Evolutionary conservation across 2,888 invertebrate species (phyloP).

Genomic region (Hydrotaea cyrtoneurina): DNA sequence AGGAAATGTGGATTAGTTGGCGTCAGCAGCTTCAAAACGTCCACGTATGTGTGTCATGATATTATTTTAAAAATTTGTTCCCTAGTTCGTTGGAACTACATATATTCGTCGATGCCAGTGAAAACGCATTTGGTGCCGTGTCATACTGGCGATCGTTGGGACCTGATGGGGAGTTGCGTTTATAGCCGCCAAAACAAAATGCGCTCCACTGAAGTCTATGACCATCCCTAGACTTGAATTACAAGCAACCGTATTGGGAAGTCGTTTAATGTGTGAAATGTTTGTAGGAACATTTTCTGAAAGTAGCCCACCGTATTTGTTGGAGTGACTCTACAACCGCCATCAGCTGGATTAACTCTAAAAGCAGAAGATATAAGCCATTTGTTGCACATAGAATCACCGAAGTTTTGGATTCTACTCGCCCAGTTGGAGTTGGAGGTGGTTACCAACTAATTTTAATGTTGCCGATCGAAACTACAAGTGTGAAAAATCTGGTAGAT

Average conservation of each 20-base stretch:
- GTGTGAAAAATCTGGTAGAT: not conserved
- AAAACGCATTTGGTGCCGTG: not conserved
- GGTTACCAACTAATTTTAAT: slow-evolving; percentile 19
- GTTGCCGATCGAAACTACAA: slow-evolving; percentile 37
- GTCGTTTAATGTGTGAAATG: not conserved
- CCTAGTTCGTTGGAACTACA: no score
- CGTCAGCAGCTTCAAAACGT: no score
- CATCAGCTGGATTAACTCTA: slow-evolving; percentile 23
- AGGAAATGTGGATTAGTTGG: no score
- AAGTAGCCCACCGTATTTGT: not conserved
- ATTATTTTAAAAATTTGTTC: no score
- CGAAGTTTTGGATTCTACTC: slow-evolving; percentile 60
- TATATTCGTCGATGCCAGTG: no score
- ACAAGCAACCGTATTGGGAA: not conserved
- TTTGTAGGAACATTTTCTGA: not conserved
- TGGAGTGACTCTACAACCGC: slow-evolving; percentile 42
- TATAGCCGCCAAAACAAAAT: no score
- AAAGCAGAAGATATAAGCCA: slow-evolving; percentile 11
- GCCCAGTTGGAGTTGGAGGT: slow-evolving; percentile 66
- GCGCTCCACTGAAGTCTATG: no score
- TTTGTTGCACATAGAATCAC: slow-evolving; percentile 49
- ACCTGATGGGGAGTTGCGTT: no score
- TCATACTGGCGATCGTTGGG: not conserved
- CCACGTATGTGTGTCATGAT: no score
- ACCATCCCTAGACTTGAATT: no score